Percentiles rank a stretch among this genome's conserved stretches.
phyloP scores from a whole-genome alignment of 1,140 invertebrate species.

The Musca domestica region DNA sequence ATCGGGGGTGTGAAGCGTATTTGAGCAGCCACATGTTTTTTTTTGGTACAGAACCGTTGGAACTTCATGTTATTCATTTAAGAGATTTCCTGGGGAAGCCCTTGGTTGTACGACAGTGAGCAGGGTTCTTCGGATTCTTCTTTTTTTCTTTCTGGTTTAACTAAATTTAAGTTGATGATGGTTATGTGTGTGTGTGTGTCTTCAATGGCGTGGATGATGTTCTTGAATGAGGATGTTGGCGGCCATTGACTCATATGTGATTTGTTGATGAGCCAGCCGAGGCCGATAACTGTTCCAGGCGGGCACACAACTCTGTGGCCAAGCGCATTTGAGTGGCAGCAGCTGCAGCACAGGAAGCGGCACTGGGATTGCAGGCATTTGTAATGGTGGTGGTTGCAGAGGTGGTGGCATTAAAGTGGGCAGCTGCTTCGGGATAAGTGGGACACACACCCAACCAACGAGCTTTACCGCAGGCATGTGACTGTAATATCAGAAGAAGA shows the following conservation, averaged over 20 bases:
- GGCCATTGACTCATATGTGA: conserved; percentile 3
- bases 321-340: conserved; percentile 48
- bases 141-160: no score
- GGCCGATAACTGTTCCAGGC: conserved; percentile 57
- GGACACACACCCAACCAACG: conserved; percentile 70
- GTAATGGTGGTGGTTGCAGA: conserved; percentile 39
- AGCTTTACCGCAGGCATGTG: conserved; percentile 71
- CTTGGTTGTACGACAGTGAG: no score
- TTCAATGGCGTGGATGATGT: not conserved
- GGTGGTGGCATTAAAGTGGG: conserved; percentile 36
- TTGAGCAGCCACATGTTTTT: no score
- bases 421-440: conserved; percentile 53
- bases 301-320: conserved; percentile 55
- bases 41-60: no score
- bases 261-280: conserved; percentile 30
- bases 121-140: no score
- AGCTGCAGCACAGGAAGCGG: conserved; percentile 38
- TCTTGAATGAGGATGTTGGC: not conserved
- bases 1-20: no score
- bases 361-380: conserved; percentile 26
- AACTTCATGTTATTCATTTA: no score
- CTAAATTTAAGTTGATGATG: not conserved
- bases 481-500: conserved; percentile 60
- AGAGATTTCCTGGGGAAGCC: no score
- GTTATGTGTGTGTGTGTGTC: not conserved